Base-by-base conservation (phyloP, 2,797 vertebrate genomes). In the Periophthalmus magnuspinnatus region DNA sequence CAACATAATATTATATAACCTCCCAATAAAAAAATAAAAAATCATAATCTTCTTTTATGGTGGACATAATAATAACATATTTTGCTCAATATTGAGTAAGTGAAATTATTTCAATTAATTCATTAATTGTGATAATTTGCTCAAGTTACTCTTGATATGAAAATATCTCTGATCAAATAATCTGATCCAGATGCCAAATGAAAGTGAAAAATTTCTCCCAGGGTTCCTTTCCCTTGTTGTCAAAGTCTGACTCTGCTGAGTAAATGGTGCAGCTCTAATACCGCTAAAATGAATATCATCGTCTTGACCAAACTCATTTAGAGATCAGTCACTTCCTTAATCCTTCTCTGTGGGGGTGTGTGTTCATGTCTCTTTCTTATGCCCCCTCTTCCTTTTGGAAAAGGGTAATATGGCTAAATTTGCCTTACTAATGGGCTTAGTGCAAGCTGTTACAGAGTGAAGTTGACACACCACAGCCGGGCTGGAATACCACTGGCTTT, bases 301-400 rank as follows among this genome's bases (percentile, higher is more conserved):
- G 57, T 90, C 91, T 93, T 93, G 91, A 92, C 90, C 91, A 93
- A 93, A 93, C 93, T 94, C 93, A 94, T 94, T 93, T 93, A 92
- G 84, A 92, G 93, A 93, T 94, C 93, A 94, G 92, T 93, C 84
- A 83, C 89, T 79, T 74, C 67, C 77, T 88, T 91, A 94, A 93
- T 92, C 93, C 91, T 67, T 84, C 77, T 85, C 82, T 68, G 36
- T 71, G 67, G 86, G 89, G 79, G 84, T 41, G 41, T 45, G 85
- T 93, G 93, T 92, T 92, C 93, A 90, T 88, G 84, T 89, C 85
- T 87, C 83, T 82, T 79, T 80, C 76, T 71, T 69, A 68, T 84
- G 78, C 76, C 80, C 80, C 67, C 72, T 90, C 88, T 85, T 91
- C 91, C 89, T 89, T 87, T 87, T 86, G 84, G 88, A 85, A 89